Evolutionary conservation across 2,888 invertebrate genomes (phyloP).

Genomic region (Hirtodrosophila histrioides): DNA sequence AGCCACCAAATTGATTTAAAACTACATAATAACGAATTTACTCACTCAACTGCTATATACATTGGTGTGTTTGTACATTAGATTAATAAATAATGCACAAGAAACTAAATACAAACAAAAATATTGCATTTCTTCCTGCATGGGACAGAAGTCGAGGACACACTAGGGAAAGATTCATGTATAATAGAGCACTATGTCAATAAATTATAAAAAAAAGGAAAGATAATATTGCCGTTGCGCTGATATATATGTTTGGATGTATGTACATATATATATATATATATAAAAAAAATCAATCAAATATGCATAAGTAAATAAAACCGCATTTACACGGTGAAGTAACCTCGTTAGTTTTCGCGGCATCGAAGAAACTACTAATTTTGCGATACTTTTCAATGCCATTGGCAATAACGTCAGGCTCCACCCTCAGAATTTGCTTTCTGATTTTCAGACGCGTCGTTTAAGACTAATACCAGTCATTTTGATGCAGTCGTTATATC

Average conservation of each 20-base stretch:
- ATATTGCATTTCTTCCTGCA: slow-evolving; percentile 56
- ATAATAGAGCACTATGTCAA: slow-evolving; percentile 61
- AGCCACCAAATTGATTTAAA: slow-evolving; percentile 39
- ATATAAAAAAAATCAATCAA: too few species aligned
- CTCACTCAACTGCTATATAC: slow-evolving; percentile 73
- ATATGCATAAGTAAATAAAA: too few species aligned
- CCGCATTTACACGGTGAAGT: too few species aligned
- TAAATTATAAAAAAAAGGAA: slow-evolving; percentile 78
- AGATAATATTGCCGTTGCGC: slow-evolving; percentile 64
- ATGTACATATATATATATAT: too few species aligned
- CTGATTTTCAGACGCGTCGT: too few species aligned
- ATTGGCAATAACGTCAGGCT: slow-evolving; percentile 83
- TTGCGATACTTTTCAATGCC: slow-evolving; percentile 97
- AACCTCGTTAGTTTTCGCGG: slow-evolving; percentile 6
- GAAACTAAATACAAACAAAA: slow-evolving; percentile 44
- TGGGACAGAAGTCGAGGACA: slow-evolving; percentile 24
- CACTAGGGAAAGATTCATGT: slow-evolving; percentile 55
- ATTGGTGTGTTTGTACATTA: slow-evolving; percentile 73
- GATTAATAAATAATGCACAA: slow-evolving; percentile 59
- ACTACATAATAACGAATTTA: slow-evolving; percentile 76
- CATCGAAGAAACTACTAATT: too few species aligned
- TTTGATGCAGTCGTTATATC: too few species aligned
- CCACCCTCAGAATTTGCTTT: too few species aligned
- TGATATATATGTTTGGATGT: slow-evolving; percentile 16
- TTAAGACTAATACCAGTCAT: too few species aligned